A percentile compares a stretch with the other conserved stretches of the same genome.
Conservation (phyloP, 2,113 vertebrate species). For the Ibidorhyncha struthersii region DNA sequence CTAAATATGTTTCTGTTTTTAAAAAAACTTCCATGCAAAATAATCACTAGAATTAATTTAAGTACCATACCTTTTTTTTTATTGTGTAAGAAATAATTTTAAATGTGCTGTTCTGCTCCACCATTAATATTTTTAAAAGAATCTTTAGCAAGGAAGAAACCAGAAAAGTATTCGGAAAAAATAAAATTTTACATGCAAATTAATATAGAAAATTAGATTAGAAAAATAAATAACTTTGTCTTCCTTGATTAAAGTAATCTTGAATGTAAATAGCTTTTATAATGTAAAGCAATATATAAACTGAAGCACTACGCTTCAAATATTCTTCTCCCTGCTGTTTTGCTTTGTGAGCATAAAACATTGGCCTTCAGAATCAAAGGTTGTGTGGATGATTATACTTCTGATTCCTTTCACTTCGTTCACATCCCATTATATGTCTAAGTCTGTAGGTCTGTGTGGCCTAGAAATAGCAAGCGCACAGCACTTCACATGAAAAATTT, state of each 20-base stretch:
- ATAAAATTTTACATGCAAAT: background rate
- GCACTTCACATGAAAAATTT: background rate
- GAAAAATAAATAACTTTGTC: background rate
- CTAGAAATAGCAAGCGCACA: background rate
- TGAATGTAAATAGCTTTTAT: background rate
- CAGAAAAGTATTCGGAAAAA: background rate
- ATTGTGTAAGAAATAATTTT: background rate
- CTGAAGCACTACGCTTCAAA: background rate
- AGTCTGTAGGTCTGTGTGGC: background rate
- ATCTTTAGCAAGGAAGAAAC: background rate
- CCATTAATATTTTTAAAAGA: background rate
- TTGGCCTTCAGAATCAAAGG: background rate
- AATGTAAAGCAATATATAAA: background rate
- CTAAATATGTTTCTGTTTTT: too few relatives aligned
- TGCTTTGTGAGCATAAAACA: background rate
- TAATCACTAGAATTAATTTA: background rate
- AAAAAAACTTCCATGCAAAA: background rate
- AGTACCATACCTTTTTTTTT: background rate
- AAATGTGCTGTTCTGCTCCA: background rate
- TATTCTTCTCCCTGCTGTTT: background rate
- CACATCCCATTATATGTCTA: background rate
- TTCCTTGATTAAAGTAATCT: background rate
- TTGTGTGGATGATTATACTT: background rate
- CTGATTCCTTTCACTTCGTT: background rate
- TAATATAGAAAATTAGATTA: background rate